Conservation (phyloP, 2,113 vertebrate genomes). For the Gopherus flavomarginatus region DNA sequence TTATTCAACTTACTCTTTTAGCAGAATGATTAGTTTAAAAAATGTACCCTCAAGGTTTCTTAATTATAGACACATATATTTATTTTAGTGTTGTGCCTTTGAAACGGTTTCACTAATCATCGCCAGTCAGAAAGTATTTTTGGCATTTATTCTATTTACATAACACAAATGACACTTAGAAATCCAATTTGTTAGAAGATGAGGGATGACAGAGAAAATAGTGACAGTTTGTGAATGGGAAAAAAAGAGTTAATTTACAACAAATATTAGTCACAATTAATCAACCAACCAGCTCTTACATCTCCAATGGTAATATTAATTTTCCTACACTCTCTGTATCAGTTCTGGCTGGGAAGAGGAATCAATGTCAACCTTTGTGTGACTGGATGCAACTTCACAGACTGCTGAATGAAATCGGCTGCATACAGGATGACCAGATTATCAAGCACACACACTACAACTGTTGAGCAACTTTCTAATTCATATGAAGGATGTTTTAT, state of each 20-base stretch:
- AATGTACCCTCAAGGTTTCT: background rate
- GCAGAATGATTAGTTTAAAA: background rate
- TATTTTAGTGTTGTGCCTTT: background rate
- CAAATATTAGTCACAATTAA: rapidly evolving
- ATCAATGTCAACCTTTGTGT: background rate
- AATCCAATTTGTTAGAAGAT: constrained; percentile 42
- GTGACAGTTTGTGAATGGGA: rapidly evolving
- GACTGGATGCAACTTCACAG: background rate
- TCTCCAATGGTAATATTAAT: background rate
- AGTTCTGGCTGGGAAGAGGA: background rate
- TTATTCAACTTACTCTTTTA: background rate
- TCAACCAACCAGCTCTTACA: background rate
- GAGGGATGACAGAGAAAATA: constrained; percentile 29
- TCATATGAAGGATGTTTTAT: background rate
- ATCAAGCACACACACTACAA: background rate
- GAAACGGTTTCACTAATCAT: background rate
- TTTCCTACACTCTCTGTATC: background rate
- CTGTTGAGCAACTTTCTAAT: background rate
- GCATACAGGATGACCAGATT: background rate
- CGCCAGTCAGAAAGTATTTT: background rate
- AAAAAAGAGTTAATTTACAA: background rate
- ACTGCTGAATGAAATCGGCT: background rate
- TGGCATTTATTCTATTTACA: constrained; percentile 33
- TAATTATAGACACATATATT: background rate
- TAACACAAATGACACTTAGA: constrained; percentile 41